Evolutionary conservation across 2,113 vertebrate genomes (phyloP), one percentile per base, ranked within the genome.

Genomic region (Mobula hypostoma): DNA sequence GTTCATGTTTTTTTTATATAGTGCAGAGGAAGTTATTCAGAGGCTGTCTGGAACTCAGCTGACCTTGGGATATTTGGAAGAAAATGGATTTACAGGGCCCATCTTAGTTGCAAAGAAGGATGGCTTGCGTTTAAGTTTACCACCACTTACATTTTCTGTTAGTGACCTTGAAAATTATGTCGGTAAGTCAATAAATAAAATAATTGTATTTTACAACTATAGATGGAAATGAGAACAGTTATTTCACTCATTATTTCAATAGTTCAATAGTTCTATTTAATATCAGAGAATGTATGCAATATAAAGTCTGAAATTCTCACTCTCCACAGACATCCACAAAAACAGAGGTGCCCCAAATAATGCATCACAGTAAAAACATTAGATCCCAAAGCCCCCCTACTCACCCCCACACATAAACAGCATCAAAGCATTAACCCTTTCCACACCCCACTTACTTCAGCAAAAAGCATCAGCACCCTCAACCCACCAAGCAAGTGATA

Each of bases 151-250:
- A 9, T 99, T 99, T 96, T 99, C 99, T 14, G 98, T 99, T 96
- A 99, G 98, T 0, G 99, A 99, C 0, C 98, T 99, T 0, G 99
- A 99, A 95, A 99, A 99, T 96, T 98, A 99, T 0, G 98, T 99
- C 0, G 99, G 98, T 99, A 95, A 94, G 98, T 96, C 72, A 61
- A 27, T 29, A n/a, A 92, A 29, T 56, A 66, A 68, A 15, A 17
- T 5, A 5, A 36, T 90, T 66, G 27, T 24, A n/a, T 32, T 66
- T 2, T 90, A 90, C 61, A 66, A 19, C 48, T 48, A 74, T 21
- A 14, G 19, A 56, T 29, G 24, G n/a, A 74, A 40, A 24, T 36
- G 61, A 6, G n/a, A 90, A 90, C 5, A 19, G 58, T 63, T 1
- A 63, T 63, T 88, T 32, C 24, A 27, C 72, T 40, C 2, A 14